phyloP scores from a whole-genome alignment of 2,113 vertebrate genomes.

The Macrotis lagotis region DNA sequence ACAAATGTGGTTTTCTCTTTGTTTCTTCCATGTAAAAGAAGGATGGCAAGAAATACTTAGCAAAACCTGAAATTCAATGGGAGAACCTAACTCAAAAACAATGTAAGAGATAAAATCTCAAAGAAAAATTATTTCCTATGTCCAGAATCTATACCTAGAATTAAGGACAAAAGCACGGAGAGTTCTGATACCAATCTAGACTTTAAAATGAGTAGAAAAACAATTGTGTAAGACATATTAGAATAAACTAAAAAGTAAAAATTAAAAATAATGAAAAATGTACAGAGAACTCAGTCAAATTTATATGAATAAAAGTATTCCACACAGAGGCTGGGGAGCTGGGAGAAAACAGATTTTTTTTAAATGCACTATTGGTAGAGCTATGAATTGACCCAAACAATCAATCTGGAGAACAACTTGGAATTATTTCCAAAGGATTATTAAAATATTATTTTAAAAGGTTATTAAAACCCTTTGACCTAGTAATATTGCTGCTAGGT shows the following conservation, averaged over 20 bases:
- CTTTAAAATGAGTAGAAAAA: neutral
- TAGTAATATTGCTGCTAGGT: neutral
- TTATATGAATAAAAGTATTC: neutral
- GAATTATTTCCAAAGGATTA: neutral
- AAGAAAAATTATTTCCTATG: slow-evolving; percentile 27
- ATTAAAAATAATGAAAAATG: neutral
- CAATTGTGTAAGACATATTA: slow-evolving; percentile 16
- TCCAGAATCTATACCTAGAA: slow-evolving; percentile 1
- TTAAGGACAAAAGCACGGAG: slow-evolving; percentile 19
- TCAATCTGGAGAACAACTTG: neutral
- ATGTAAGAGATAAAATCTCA: neutral
- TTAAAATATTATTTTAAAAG: neutral
- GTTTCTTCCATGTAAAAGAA: slow-evolving; percentile 3
- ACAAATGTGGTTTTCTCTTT: slow-evolving; percentile 17
- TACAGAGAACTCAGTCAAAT: neutral
- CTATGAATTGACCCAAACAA: neutral
- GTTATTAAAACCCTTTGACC: neutral
- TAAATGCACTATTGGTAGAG: neutral
- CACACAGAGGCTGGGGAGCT: neutral
- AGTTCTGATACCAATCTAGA: slow-evolving; percentile 39
- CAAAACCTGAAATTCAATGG: neutral
- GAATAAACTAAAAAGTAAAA: slow-evolving; percentile 46
- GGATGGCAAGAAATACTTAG: neutral
- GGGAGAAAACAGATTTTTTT: neutral
- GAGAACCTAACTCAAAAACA: neutral